A percentile compares a stretch with the other conserved stretches of the same genome.
Conservation (phyloP, 2,888 invertebrate genomes). For the Incurvaria masculella region DNA sequence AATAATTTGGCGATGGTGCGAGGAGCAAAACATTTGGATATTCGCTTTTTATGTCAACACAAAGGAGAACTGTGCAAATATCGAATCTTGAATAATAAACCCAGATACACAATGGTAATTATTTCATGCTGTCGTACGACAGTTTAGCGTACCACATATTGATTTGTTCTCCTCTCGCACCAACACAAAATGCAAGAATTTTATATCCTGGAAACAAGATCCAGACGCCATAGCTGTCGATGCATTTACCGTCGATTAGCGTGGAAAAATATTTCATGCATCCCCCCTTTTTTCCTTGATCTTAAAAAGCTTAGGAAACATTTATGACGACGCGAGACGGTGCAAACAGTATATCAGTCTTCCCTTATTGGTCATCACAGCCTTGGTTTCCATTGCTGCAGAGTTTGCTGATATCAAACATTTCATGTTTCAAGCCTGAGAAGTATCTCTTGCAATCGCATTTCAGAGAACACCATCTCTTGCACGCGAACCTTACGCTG, state of each 20-base stretch:
- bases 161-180: too few relatives aligned
- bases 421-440: not conserved
- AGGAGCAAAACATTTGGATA: too few relatives aligned
- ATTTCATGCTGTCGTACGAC: too few relatives aligned
- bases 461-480: not conserved
- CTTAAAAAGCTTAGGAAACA: too few relatives aligned
- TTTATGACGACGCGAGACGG: not conserved
- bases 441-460: not conserved
- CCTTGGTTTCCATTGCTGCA: constrained; percentile 1
- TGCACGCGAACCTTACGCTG: not conserved
- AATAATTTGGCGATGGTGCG: too few relatives aligned
- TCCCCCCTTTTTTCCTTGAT: constrained; percentile 4
- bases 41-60: too few relatives aligned
- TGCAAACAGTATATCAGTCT: constrained; percentile 1
- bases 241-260: constrained; percentile 5
- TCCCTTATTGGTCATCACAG: constrained; percentile 4
- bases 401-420: not conserved
- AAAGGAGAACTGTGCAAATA: too few relatives aligned
- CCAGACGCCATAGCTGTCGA: constrained; percentile 1
- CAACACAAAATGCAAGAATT: too few relatives aligned
- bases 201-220: constrained; percentile 1
- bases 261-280: not conserved
- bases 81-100: too few relatives aligned
- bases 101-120: too few relatives aligned
- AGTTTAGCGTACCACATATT: too few relatives aligned